Conservation (phyloP, 1,140 invertebrate genomes). For the Eriocheir sinensis region DNA sequence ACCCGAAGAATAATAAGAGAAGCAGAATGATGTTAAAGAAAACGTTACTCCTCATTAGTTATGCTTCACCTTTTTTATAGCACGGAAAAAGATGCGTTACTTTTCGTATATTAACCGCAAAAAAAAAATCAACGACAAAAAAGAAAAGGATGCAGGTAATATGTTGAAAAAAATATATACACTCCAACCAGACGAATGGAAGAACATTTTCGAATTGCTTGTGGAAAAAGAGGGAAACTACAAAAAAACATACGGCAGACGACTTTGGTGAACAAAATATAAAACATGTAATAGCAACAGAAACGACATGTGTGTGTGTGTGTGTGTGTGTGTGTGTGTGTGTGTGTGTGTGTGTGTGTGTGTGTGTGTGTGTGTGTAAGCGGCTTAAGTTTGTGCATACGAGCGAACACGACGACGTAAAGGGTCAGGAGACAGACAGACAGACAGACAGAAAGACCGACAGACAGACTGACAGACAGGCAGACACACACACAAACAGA, state of each 20-base stretch:
- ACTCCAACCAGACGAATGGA: too few relatives aligned
- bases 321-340: conserved; percentile 45
- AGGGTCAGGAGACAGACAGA: not conserved
- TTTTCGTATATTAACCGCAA: too few relatives aligned
- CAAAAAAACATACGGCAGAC: too few relatives aligned
- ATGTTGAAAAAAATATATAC: not conserved
- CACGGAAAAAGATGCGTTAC: too few relatives aligned
- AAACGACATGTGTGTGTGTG: conserved; percentile 30
- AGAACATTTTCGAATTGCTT: too few relatives aligned
- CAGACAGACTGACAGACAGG: not conserved
- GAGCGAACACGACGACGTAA: not conserved
- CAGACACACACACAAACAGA: too few relatives aligned
- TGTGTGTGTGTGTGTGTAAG: conserved; percentile 39
- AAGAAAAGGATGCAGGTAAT: not conserved
- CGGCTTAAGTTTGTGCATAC: not conserved
- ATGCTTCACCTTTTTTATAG: too few relatives aligned
- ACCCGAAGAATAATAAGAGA: too few relatives aligned
- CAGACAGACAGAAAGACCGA: conserved; percentile 35
- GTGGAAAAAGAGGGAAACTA: not conserved
- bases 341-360: conserved; percentile 48
- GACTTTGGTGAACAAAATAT: too few relatives aligned
- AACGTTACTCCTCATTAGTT: too few relatives aligned
- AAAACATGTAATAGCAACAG: not conserved
- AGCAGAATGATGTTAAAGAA: too few relatives aligned
- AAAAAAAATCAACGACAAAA: conserved; percentile 15